These are phyloP conservation scores for Clarias platycephalus DNA, from an alignment of 2,797 vertebrate genomes.

Conservation along the genomic window DNA sequence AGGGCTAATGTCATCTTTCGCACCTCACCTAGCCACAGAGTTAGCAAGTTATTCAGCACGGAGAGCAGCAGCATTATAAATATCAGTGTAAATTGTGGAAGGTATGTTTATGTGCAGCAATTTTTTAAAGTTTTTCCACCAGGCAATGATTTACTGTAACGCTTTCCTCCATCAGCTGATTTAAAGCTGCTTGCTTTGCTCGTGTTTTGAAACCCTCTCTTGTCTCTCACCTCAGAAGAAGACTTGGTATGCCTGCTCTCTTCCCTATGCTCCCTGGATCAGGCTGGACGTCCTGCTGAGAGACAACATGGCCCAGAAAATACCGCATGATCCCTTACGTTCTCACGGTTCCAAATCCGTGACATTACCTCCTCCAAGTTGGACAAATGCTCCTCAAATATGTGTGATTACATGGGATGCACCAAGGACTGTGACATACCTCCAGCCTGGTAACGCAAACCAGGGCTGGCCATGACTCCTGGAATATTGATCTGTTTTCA, in stretches of 20 bases:
- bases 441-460: background rate
- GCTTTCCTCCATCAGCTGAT: background rate
- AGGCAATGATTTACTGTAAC: background rate
- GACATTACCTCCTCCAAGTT: background rate
- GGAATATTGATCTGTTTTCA: background rate
- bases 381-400: slow-evolving; percentile 5
- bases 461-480: background rate
- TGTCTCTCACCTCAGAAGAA: background rate
- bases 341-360: background rate
- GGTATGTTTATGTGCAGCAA: background rate
- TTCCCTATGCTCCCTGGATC: background rate
- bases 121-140: background rate
- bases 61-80: background rate
- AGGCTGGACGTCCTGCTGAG: background rate
- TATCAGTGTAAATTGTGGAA: background rate
- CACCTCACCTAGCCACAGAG: background rate
- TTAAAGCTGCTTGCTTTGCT: no score
- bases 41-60: background rate
- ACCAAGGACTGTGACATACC: background rate
- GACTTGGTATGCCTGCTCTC: background rate
- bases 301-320: slow-evolving; percentile 9
- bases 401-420: background rate
- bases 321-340: background rate
- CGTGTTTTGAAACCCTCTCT: background rate
- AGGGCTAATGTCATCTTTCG: background rate